Percentiles rank a stretch among this genome's conserved stretches.
These are phyloP conservation scores for Cyphomyrus plagiostoma DNA, from an alignment of 2,113 vertebrate genomes.

Conservation along the genomic window DNA sequence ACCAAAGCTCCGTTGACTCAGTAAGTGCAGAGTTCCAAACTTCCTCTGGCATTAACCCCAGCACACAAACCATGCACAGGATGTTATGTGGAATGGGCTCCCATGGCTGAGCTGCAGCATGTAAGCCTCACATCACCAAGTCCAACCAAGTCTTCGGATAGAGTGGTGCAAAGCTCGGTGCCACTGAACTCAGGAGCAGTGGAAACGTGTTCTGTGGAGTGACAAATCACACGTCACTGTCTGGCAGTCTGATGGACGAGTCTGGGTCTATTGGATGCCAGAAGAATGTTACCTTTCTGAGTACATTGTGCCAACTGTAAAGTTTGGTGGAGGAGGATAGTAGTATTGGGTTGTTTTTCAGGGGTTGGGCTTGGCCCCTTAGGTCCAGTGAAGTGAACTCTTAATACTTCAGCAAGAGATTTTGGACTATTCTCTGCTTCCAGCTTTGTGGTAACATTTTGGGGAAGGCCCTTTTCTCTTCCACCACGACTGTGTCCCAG, in stretches of 20 bases:
- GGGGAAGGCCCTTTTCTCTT: neutral
- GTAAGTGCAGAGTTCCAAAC: neutral
- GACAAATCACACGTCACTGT: neutral
- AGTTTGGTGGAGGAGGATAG: neutral
- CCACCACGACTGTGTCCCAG: neutral
- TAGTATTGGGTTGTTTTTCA: neutral
- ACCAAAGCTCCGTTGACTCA: neutral
- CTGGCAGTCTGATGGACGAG: neutral
- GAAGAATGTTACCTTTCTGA: neutral
- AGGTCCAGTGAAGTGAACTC: neutral
- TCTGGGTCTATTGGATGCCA: neutral
- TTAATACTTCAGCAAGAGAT: neutral
- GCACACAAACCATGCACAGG: neutral
- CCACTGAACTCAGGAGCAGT: neutral
- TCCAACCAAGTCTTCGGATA: neutral
- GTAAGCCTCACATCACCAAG: neutral
- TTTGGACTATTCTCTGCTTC: neutral
- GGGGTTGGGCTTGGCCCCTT: neutral
- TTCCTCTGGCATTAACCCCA: neutral
- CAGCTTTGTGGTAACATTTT: neutral
- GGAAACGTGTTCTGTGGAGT: neutral
- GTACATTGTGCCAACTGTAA: neutral
- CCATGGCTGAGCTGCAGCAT: neutral
- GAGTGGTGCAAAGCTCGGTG: neutral
- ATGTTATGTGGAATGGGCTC: neutral